Percentiles rank a stretch among this genome's conserved stretches.
These are phyloP conservation scores for Girardinus metallicus DNA, from an alignment of 2,797 vertebrate species.

Conservation along the genomic window DNA sequence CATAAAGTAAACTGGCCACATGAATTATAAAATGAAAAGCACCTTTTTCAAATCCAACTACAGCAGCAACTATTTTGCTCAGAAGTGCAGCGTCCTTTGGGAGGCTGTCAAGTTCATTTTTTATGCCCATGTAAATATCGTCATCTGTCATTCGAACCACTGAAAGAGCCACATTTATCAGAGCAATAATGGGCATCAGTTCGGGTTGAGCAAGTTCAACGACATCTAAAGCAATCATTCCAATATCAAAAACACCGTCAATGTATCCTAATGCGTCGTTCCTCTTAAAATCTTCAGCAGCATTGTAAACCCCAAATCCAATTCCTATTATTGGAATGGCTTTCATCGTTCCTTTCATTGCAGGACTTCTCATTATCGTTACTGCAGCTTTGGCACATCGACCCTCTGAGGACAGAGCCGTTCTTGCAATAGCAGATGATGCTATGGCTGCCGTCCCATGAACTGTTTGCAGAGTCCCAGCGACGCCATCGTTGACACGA, in stretches of 20 bases:
- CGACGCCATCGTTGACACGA: too few relatives aligned
- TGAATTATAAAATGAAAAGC: neutral
- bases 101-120: too few relatives aligned
- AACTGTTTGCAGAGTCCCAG: too few relatives aligned
- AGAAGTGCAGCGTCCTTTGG: too few relatives aligned
- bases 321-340: slow-evolving; percentile 52
- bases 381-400: slow-evolving; percentile 17
- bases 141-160: too few relatives aligned
- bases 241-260: slow-evolving; percentile 41
- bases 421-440: slow-evolving; percentile 36
- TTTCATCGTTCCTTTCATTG: neutral
- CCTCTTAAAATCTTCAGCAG: slow-evolving; percentile 18
- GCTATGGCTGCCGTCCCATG: too few relatives aligned
- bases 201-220: too few relatives aligned
- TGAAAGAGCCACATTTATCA: too few relatives aligned
- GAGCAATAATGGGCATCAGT: too few relatives aligned
- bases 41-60: too few relatives aligned
- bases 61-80: neutral
- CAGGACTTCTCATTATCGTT: slow-evolving; percentile 24
- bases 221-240: slow-evolving; percentile 6
- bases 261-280: slow-evolving; percentile 23
- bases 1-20: slow-evolving; percentile 25
- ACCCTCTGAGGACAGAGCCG: slow-evolving; percentile 10
- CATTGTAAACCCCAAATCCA: slow-evolving; percentile 49
- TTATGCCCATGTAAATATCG: too few relatives aligned